These are phyloP conservation scores for Eupithecia insigniata DNA, from an alignment of 2,888 invertebrate genomes.

Conservation along the genomic window DNA sequence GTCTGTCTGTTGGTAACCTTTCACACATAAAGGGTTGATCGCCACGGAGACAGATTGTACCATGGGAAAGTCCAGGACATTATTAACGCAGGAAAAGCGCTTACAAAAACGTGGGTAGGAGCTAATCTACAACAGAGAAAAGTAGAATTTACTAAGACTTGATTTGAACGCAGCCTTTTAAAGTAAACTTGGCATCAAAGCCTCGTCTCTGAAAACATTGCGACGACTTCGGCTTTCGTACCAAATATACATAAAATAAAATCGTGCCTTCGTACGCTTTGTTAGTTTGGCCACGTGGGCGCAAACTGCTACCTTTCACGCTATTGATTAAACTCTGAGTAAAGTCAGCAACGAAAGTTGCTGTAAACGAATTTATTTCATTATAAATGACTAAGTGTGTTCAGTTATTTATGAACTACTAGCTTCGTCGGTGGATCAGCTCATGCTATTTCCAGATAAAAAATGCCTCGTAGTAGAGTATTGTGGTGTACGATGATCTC, in stretches of 20 bases:
- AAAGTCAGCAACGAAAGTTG: neutral
- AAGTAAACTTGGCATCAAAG: neutral
- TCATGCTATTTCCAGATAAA: too few species aligned
- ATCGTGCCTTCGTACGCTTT: neutral
- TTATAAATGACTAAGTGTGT: neutral
- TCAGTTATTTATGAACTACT: neutral
- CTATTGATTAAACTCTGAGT: neutral
- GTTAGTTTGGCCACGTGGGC: conserved; percentile 3
- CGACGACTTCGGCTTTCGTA: neutral
- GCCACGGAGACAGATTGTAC: too few species aligned
- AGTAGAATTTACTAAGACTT: neutral
- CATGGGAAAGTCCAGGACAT: too few species aligned
- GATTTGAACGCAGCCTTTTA: neutral
- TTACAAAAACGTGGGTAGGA: too few species aligned
- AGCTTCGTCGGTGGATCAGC: too few species aligned
- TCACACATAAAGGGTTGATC: too few species aligned
- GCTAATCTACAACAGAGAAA: too few species aligned
- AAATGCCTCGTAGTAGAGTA: too few species aligned
- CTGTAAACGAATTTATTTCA: neutral
- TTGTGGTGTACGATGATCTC: too few species aligned
- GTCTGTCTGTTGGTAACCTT: too few species aligned
- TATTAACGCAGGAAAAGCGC: too few species aligned
- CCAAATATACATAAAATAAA: conserved; percentile 8
- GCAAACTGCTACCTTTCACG: conserved; percentile 3
- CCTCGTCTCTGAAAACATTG: neutral